Evolutionary conservation across 2,113 vertebrate genomes (phyloP).

Genomic region (Thalassarche chlororhynchos): DNA sequence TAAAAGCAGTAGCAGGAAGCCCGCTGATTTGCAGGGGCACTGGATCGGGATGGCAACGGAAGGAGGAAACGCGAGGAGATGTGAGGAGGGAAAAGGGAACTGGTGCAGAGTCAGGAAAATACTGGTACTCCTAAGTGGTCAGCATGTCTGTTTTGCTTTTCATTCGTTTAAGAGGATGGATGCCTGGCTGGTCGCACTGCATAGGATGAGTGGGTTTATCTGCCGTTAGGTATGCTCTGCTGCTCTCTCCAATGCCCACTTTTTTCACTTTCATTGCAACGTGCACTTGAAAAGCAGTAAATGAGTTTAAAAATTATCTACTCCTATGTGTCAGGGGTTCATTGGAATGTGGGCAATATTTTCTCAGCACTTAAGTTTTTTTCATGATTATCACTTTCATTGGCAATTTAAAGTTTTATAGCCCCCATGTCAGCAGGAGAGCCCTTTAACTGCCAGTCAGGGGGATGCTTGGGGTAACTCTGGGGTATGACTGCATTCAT

Average conservation of each 20-base stretch:
- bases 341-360: neutral
- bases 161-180: neutral
- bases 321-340: neutral
- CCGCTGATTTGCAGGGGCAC: neutral
- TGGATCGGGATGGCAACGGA: neutral
- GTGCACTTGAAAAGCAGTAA: neutral
- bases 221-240: neutral
- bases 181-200: neutral
- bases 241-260: neutral
- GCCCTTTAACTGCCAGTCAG: neutral
- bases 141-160: neutral
- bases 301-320: neutral
- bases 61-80: neutral
- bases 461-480: neutral
- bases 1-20: neutral
- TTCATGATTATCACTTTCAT: neutral
- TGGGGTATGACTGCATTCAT: neutral
- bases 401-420: neutral
- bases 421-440: neutral
- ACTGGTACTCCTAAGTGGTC: neutral
- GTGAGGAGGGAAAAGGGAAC: neutral
- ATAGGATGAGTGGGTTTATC: neutral
- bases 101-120: neutral
- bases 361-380: neutral
- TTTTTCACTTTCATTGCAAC: neutral